Evolutionary conservation across 2,888 invertebrate genomes (phyloP), one percentile per base, ranked within the genome.

Genomic region (Ophion ventricosus): DNA sequence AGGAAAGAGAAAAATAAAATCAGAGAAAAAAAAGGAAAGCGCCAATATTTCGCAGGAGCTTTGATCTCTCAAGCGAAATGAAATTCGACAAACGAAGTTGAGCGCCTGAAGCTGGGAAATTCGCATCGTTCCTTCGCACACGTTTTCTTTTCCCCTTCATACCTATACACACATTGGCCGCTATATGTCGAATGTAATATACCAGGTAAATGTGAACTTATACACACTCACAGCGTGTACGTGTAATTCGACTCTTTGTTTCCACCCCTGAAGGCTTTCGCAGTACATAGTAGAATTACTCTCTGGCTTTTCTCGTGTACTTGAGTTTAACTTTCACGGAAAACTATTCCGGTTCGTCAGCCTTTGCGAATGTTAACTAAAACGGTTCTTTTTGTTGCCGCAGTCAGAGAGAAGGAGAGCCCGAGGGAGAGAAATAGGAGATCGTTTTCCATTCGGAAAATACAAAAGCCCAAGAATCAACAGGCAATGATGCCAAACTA

Each of bases 21-120:
- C 26, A 49, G 25, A 35, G 20, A 23, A 57, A 74, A 26, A 57
- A 69, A 70, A 56, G 29, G 26, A 61, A 78, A 78, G 61, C 67
- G 59, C 66, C 77, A 67, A 74, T 78, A 82, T 78, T 78, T 63
- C 78, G 43, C 73, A 54, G 56, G 64, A 67, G 64, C 85, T 85
- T 85, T 85, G 85, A 85, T 85, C 85, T 83, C 75, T 67, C 67
- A 57, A 76, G 85, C 75, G 83, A 29, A n/a, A 75, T 29, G 61
- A 72, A 80, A 85, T 83, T 85, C 83, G 75, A 83, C 80, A 83
- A 83, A 85, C 77, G 75, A 67, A 82, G 66, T 64, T 72, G 83
- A 35, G 56, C 59, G 70, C 70, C 67, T 57, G 29, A 54, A 83
- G 83, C 80, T 80, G 76, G 40, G 20, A 59, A 63, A 74, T 79